phyloP scores from a whole-genome alignment of 2,113 vertebrate genomes.

The Cariama cristata region DNA sequence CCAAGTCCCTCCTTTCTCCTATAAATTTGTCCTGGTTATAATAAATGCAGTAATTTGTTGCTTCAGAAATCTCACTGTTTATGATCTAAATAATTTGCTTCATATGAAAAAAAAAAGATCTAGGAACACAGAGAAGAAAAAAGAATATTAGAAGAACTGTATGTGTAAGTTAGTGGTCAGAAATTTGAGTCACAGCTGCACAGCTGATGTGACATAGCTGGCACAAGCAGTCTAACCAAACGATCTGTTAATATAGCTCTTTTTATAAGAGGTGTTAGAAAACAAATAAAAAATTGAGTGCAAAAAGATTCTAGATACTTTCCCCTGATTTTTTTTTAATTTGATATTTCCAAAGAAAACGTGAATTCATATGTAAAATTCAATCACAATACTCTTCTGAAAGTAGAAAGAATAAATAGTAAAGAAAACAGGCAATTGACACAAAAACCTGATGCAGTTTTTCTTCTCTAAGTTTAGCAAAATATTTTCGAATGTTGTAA shows the following conservation, averaged over 20 bases:
- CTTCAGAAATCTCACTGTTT: not conserved
- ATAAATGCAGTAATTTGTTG: not conserved
- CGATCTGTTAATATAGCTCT: not conserved
- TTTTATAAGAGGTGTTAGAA: not conserved
- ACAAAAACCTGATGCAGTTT: not conserved
- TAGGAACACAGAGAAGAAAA: not conserved
- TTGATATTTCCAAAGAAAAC: not conserved
- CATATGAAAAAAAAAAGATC: not conserved
- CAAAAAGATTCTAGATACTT: not conserved
- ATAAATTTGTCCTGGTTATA: not conserved
- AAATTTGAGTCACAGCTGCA: not conserved
- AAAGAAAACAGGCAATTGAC: not conserved
- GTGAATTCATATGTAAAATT: not conserved
- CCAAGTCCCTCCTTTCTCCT: not conserved
- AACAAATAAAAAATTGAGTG: not conserved
- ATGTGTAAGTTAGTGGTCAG: not conserved
- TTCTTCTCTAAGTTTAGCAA: not conserved
- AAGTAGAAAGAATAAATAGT: not conserved
- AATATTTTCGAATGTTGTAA: not conserved
- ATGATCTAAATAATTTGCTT: not conserved
- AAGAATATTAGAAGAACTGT: not conserved
- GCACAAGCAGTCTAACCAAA: not conserved
- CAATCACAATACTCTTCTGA: not conserved
- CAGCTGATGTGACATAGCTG: not conserved
- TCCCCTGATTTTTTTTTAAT: not conserved